These are phyloP conservation scores for Coregonus sp. DNA, from an alignment of 2,797 vertebrate species.

Conservation along the genomic window DNA sequence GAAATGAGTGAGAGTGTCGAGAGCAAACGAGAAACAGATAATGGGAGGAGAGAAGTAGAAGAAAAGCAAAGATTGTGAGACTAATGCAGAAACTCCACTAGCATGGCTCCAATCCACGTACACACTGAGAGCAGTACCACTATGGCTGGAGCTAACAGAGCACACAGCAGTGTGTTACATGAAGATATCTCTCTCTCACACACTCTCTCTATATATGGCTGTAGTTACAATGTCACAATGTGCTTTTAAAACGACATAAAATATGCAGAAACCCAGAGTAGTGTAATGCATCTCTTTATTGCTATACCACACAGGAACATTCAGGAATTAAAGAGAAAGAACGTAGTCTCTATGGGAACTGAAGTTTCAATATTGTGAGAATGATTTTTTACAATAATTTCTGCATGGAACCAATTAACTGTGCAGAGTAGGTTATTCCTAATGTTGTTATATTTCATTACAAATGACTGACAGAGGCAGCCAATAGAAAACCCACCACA, in stretches of 20 bases:
- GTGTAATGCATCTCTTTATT: too few relatives aligned
- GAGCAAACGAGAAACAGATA: neutral
- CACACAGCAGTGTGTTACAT: too few relatives aligned
- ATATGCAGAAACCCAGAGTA: neutral
- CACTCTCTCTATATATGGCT: neutral
- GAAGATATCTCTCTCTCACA: neutral
- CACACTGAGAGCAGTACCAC: neutral
- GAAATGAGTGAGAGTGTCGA: neutral
- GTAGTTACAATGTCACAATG: neutral
- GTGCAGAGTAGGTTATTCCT: neutral
- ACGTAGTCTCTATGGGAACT: slow-evolving; percentile 19
- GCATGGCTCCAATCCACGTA: neutral
- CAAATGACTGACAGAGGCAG: slow-evolving; percentile 8
- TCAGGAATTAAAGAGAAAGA: slow-evolving; percentile 26
- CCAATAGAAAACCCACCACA: neutral
- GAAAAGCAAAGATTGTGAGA: neutral
- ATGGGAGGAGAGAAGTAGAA: neutral
- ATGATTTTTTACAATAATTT: slow-evolving; percentile 5
- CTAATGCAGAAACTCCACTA: neutral
- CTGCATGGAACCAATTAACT: neutral
- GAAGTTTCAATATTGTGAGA: slow-evolving; percentile 26
- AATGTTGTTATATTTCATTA: neutral
- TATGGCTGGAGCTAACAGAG: neutral
- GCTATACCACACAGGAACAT: too few relatives aligned
- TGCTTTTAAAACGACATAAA: neutral